Conservation (phyloP, 2,888 invertebrate genomes). For the Rhamnusium bicolor region DNA sequence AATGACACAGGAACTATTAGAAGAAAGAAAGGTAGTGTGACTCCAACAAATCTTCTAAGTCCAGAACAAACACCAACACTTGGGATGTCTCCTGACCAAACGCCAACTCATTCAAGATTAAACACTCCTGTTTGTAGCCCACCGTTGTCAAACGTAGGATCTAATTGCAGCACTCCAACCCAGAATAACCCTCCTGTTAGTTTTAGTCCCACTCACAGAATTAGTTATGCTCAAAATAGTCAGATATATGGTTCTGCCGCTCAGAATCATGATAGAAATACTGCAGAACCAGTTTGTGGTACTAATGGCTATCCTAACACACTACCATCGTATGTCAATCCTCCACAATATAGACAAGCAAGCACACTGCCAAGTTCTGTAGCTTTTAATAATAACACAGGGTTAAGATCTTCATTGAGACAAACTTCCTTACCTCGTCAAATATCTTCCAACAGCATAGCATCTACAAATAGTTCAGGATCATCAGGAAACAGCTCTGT, state of each 20-base stretch:
- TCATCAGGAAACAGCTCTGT: conserved; percentile 64
- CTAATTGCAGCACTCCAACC: conserved; percentile 68
- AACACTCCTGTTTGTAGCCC: conserved; percentile 65
- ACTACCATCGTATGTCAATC: conserved; percentile 69
- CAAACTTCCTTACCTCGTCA: conserved; percentile 73
- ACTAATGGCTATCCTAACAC: conserved; percentile 59
- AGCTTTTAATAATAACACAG: conserved; percentile 61
- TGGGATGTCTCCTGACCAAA: conserved; percentile 67
- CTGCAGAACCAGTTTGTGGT: conserved; percentile 24
- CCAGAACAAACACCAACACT: conserved; percentile 66
- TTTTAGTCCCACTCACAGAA: conserved; percentile 64
- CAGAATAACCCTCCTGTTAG: conserved; percentile 63
- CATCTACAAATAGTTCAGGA: conserved; percentile 72
- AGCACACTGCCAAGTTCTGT: conserved; percentile 64
- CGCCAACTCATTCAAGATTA: conserved; percentile 70
- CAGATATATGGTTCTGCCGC: conserved; percentile 48
- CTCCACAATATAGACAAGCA: conserved; percentile 65
- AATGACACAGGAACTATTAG: conserved; percentile 69
- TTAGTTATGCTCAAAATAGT: conserved; percentile 48
- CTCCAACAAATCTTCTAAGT: conserved; percentile 71
- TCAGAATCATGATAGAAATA: conserved; percentile 63
- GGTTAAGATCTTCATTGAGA: conserved; percentile 66
- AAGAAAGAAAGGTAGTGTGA: conserved; percentile 69
- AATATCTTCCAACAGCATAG: conserved; percentile 74
- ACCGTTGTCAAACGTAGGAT: conserved; percentile 63